Evolutionary conservation across 2,113 vertebrate species (phyloP).

Genomic region (Dromas ardeola): DNA sequence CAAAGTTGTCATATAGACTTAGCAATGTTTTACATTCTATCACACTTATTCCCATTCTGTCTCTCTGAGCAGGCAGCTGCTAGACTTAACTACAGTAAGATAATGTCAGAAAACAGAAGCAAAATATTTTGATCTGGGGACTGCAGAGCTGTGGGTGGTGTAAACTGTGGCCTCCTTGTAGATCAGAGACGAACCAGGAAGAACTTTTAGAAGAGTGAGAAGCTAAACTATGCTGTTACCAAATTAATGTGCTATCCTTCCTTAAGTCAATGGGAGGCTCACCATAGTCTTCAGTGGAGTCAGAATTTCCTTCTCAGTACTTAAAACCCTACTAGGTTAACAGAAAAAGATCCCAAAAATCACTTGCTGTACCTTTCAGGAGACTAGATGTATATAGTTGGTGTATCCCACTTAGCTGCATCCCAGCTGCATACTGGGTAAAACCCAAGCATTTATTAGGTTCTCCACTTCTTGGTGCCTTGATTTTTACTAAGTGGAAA

Average conservation of each 20-base stretch:
- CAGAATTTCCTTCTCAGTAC: not conserved
- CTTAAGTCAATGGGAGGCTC: not conserved
- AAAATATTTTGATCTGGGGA: conserved; percentile 69
- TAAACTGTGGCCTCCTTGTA: conserved; percentile 49
- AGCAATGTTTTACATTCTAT: conserved; percentile 43
- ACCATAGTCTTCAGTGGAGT: not conserved
- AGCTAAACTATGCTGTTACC: conserved; percentile 6
- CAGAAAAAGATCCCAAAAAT: not conserved
- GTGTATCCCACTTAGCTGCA: not conserved
- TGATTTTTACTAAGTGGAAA: not conserved
- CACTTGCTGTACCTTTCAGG: not conserved
- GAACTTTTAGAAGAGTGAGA: conserved; percentile 10
- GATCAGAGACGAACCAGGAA: conserved; percentile 39
- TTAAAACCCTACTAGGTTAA: not conserved
- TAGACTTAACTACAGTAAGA: conserved; percentile 52
- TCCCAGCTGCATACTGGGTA: not conserved
- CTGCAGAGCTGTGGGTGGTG: conserved; percentile 53
- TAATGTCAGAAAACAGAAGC: conserved; percentile 66
- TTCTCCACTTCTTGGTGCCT: not conserved
- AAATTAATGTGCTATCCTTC: not conserved
- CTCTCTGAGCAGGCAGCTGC: conserved; percentile 54
- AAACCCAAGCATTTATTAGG: not conserved
- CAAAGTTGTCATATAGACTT: conserved; percentile 23
- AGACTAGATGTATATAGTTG: not conserved
- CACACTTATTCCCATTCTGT: conserved; percentile 47